A percentile compares a stretch with the other conserved stretches of the same genome.
These are phyloP conservation scores for Sceloporus tristichus DNA, from an alignment of 2,113 vertebrate genomes.

Conservation along the genomic window DNA sequence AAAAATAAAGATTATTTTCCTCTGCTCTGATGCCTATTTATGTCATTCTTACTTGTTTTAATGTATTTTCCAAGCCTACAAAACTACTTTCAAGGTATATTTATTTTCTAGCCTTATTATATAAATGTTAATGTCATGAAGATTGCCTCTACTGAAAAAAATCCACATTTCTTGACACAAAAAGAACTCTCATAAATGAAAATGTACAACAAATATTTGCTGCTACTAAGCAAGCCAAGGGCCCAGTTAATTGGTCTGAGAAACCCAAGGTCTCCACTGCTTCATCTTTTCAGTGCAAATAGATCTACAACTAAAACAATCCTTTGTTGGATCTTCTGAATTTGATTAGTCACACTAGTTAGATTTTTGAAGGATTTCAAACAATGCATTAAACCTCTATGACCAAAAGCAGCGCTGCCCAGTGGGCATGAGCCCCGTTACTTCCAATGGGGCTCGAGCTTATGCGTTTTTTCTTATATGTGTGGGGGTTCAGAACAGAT, in stretches of 20 bases:
- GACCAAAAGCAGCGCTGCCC: not conserved
- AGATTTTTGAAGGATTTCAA: not conserved
- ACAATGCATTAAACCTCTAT: not conserved
- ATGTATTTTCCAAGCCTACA: too few species aligned
- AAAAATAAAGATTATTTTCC: too few species aligned
- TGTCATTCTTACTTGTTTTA: too few species aligned
- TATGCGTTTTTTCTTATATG: too few species aligned
- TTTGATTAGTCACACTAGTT: not conserved
- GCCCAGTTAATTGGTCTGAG: slow-evolving; percentile 10
- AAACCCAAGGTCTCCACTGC: not conserved
- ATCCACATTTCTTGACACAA: not conserved
- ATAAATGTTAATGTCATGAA: not conserved
- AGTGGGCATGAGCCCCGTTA: too few species aligned
- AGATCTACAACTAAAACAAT: not conserved
- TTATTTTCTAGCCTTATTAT: not conserved
- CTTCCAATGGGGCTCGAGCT: too few species aligned
- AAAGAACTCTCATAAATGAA: not conserved
- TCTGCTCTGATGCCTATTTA: too few species aligned
- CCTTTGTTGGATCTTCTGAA: not conserved
- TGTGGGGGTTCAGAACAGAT: too few species aligned
- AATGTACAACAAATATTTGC: not conserved
- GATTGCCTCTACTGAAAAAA: not conserved
- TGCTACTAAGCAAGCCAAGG: not conserved
- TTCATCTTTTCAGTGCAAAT: not conserved
- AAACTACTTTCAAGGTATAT: too few species aligned